Conservation (phyloP, 2,797 vertebrate species). For the Danio aesculapii region DNA sequence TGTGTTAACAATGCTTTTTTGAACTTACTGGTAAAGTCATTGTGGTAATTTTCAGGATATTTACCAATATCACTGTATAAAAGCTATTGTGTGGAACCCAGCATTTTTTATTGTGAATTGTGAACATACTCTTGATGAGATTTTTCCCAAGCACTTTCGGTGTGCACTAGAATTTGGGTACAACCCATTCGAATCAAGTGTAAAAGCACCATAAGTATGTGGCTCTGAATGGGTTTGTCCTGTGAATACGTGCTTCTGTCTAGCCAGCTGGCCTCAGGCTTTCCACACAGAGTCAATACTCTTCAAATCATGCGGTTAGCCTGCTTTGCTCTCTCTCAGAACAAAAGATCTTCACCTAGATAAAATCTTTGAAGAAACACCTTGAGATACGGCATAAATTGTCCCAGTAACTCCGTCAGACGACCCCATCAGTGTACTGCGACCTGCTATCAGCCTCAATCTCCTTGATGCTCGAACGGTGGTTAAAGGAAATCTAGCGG, state of each 20-base stretch:
- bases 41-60: too few species aligned
- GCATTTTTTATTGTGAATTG: too few species aligned
- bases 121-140: too few species aligned
- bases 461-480: slow-evolving; percentile 14
- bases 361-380: slow-evolving; percentile 29
- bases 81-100: too few species aligned
- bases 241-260: slow-evolving; percentile 10
- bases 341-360: slow-evolving; percentile 38
- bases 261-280: slow-evolving; percentile 54
- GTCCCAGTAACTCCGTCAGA: neutral
- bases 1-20: too few species aligned
- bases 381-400: neutral
- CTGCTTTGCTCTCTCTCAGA: slow-evolving; percentile 53
- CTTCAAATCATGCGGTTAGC: neutral
- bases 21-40: too few species aligned
- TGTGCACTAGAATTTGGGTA: too few species aligned
- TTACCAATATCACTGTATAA: too few species aligned
- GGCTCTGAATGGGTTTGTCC: neutral
- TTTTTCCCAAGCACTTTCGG: too few species aligned
- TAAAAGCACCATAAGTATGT: neutral
- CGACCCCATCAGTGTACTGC: slow-evolving; percentile 1
- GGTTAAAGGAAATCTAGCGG: slow-evolving; percentile 21
- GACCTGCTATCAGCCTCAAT: slow-evolving; percentile 29
- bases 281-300: slow-evolving; percentile 54
- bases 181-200: too few species aligned